phyloP scores from a whole-genome alignment of 2,113 vertebrate species.

The Myrmecophaga tridactyla region DNA sequence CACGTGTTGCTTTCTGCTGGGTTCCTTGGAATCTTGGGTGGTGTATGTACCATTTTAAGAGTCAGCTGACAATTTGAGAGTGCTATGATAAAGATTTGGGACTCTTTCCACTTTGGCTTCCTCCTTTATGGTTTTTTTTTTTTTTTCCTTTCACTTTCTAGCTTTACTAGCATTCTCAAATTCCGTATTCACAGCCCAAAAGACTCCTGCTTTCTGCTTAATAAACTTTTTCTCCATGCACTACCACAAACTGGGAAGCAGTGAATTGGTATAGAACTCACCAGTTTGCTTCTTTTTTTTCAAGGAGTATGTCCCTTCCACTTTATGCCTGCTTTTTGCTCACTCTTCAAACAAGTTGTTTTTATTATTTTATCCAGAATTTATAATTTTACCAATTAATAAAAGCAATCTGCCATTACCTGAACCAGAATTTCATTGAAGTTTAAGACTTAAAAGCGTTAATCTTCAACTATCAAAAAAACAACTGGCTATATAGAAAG shows the following conservation, averaged over 20 bases:
- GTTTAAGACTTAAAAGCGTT: neutral
- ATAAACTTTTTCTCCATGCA: rapidly evolving
- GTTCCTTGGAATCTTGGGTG: neutral
- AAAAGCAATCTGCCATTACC: neutral
- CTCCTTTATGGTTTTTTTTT: neutral
- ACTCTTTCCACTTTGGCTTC: too few species aligned
- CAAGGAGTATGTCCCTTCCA: neutral
- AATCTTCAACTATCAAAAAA: neutral
- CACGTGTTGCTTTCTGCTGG: neutral
- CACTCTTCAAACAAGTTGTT: neutral
- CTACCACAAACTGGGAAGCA: neutral
- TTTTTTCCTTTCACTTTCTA: neutral
- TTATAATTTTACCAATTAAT: neutral
- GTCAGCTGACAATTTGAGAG: neutral
- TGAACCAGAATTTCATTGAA: neutral
- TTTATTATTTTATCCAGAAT: neutral
- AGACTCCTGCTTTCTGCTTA: neutral
- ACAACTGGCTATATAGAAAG: neutral
- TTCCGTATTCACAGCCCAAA: neutral
- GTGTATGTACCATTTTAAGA: neutral
- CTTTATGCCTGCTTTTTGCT: neutral
- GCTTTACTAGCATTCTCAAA: neutral
- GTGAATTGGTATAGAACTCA: neutral
- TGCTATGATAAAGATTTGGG: neutral
- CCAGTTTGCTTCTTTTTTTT: neutral